These are phyloP conservation scores for Megaceryle maxima DNA, from an alignment of 2,113 vertebrate species.

Conservation along the genomic window DNA sequence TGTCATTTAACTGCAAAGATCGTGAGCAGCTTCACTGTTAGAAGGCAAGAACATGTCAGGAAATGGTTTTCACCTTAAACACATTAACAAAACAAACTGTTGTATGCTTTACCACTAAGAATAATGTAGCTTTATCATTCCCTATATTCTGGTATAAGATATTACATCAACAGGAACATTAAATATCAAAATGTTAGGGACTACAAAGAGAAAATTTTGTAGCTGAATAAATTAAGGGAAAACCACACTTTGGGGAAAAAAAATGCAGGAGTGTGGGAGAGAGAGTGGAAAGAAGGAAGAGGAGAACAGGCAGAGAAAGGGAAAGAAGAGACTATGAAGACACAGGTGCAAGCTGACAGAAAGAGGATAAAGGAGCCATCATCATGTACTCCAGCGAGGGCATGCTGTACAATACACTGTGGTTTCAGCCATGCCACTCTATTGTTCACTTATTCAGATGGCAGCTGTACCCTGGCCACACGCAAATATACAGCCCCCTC, in stretches of 20 bases:
- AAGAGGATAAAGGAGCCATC: background rate
- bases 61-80: background rate
- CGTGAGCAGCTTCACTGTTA: background rate
- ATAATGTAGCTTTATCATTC: background rate
- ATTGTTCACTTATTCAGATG: background rate
- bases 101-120: background rate
- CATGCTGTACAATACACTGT: background rate
- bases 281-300: background rate
- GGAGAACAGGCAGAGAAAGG: background rate
- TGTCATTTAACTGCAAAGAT: background rate
- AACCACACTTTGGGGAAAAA: background rate
- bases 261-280: background rate
- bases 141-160: conserved; percentile 3
- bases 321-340: background rate
- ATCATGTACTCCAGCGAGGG: background rate
- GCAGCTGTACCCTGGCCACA: background rate
- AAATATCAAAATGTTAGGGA: background rate
- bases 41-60: background rate
- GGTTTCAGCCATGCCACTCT: background rate
- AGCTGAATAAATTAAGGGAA: background rate
- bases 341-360: background rate
- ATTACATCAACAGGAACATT: background rate
- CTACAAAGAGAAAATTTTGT: background rate
- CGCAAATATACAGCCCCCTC: background rate
- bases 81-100: background rate